Evolutionary conservation across 1,140 invertebrate species (phyloP).

Genomic region (Drosophila ananassae): DNA sequence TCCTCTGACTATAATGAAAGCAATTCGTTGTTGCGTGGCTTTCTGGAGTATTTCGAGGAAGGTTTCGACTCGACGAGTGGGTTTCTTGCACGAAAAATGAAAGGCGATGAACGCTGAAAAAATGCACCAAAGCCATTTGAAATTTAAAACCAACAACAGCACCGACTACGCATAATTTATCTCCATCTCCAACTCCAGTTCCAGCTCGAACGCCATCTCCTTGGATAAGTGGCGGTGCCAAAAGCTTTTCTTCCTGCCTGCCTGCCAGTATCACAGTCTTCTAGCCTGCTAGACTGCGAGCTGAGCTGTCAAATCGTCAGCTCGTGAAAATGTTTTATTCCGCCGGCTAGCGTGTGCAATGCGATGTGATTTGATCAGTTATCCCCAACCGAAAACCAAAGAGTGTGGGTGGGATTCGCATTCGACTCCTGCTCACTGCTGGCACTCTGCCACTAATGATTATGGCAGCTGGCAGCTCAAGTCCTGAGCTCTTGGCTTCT

Average conservation of each 20-base stretch:
- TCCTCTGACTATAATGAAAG: slow-evolving; percentile 60
- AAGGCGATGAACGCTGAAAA: slow-evolving; percentile 18
- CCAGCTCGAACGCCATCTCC: slow-evolving; percentile 1
- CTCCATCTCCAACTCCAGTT: slow-evolving; percentile 3
- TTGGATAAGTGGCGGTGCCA: slow-evolving; percentile 47
- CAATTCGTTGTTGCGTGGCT: slow-evolving; percentile 63
- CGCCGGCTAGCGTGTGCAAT: slow-evolving; percentile 28
- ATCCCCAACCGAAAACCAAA: not conserved
- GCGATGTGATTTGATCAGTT: slow-evolving; percentile 30
- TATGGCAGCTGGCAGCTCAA: slow-evolving; percentile 50
- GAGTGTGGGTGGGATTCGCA: slow-evolving; percentile 21
- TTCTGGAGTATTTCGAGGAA: slow-evolving; percentile 39
- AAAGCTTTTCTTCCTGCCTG: slow-evolving; percentile 34
- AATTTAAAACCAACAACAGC: slow-evolving; percentile 62
- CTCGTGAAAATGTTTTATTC: slow-evolving; percentile 54
- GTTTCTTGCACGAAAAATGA: slow-evolving; percentile 27
- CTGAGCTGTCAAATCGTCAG: slow-evolving; percentile 64
- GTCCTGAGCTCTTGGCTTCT: slow-evolving; percentile 15
- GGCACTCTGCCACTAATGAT: slow-evolving; percentile 54
- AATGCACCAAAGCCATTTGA: slow-evolving; percentile 50
- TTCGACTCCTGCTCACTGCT: slow-evolving; percentile 15
- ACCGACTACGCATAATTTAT: slow-evolving; percentile 70
- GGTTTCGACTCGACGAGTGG: slow-evolving; percentile 18
- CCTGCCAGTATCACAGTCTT: slow-evolving; percentile 3
- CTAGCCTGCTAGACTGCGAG: not conserved